Evolutionary conservation across 1,140 invertebrate species (phyloP).

Genomic region (Samia ricini): DNA sequence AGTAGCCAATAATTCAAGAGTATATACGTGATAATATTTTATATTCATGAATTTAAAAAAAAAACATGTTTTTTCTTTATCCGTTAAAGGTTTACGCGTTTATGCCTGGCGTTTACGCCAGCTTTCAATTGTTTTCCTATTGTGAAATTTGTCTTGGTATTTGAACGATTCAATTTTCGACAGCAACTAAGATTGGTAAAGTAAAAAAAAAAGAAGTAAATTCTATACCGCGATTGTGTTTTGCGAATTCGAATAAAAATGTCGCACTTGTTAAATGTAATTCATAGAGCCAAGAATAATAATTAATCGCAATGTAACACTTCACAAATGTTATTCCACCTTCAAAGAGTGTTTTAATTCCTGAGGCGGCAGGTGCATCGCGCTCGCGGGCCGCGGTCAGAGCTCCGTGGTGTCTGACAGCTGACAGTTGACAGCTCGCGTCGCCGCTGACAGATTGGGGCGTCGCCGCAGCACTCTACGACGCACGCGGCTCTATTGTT

Average conservation of each 20-base stretch:
- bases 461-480: neutral
- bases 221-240: neutral
- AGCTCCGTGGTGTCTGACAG: neutral
- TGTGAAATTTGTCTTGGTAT: no score
- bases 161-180: no score
- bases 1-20: no score
- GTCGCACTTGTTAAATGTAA: neutral
- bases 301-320: neutral
- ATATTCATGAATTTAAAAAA: no score
- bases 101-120: no score
- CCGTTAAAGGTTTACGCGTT: no score
- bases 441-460: constrained; percentile 10
- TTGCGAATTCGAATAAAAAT: neutral
- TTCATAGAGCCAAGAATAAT: neutral
- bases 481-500: constrained; percentile 9
- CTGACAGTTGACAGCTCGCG: constrained; percentile 13
- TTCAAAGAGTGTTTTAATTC: neutral
- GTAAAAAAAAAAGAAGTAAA: neutral
- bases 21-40: no score
- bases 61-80: no score
- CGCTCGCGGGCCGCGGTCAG: neutral
- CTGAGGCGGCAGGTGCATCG: neutral
- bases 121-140: no score
- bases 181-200: no score
- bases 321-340: neutral